Evolutionary conservation across 53 echinoderm and acorn worm genomes (phyloP).

Genomic region (Arbacia lixula): DNA sequence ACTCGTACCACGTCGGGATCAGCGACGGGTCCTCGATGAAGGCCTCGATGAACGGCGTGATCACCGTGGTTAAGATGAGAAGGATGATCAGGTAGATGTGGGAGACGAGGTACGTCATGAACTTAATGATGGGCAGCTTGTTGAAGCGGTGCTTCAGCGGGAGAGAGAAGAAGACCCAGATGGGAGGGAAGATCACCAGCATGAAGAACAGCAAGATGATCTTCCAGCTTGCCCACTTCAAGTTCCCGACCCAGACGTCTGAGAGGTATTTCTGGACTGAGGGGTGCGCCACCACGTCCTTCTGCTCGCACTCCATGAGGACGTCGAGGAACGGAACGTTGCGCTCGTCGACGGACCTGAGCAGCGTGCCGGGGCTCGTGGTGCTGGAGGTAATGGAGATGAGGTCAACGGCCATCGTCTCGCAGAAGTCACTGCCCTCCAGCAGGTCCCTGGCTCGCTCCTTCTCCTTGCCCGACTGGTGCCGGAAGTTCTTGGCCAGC

Average conservation of each 20-base stretch:
- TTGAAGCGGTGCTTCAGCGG: constrained; percentile 88
- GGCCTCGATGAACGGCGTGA: constrained; percentile 81
- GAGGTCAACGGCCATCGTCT: constrained; percentile 93
- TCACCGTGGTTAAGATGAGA: constrained; percentile 81
- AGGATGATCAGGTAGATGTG: constrained; percentile 89
- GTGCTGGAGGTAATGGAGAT: constrained; percentile 84
- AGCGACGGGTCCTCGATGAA: constrained; percentile 72
- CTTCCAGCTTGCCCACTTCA: constrained; percentile 94
- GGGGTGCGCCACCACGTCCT: constrained; percentile 96
- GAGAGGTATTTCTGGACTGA: constrained; percentile 96
- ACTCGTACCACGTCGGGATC: constrained; percentile 90
- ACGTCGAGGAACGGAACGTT: constrained; percentile 88
- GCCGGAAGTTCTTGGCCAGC: constrained; percentile 80
- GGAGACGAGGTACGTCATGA: constrained; percentile 94
- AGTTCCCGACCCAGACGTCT: constrained; percentile 91
- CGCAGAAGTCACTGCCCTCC: constrained; percentile 81
- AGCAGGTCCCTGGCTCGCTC: constrained; percentile 89
- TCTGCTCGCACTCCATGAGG: constrained; percentile 94
- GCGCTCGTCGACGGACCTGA: constrained; percentile 79
- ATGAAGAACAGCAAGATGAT: constrained; percentile 86
- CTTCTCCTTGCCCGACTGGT: constrained; percentile 87
- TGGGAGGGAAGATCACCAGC: constrained; percentile 81
- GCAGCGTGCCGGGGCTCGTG: constrained; percentile 79
- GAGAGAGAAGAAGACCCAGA: constrained; percentile 88
- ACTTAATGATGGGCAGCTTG: constrained; percentile 97